Conservation (phyloP, 2,888 invertebrate species). For the Acheta domesticus region DNA sequence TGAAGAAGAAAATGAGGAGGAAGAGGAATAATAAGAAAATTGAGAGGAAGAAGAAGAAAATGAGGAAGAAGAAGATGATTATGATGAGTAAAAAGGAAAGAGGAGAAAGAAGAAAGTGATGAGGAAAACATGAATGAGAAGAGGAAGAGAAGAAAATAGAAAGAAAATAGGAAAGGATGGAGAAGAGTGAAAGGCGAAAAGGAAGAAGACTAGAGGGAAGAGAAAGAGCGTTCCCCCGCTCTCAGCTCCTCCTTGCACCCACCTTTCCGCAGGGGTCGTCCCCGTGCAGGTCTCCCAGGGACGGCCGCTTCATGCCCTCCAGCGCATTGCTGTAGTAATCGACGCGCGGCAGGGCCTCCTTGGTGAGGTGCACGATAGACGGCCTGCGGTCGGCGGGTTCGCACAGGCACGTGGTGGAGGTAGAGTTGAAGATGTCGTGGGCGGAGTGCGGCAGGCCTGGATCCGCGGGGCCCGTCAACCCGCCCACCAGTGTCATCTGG, state of each 20-base stretch:
- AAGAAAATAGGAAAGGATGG: too few relatives aligned
- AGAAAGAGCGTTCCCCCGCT: too few relatives aligned
- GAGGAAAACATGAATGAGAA: too few relatives aligned
- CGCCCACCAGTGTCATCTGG: neutral
- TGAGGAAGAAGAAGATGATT: too few relatives aligned
- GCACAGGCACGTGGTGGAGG: slow-evolving; percentile 25
- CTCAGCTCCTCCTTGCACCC: slow-evolving; percentile 37
- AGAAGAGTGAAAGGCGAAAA: too few relatives aligned
- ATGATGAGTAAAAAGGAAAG: too few relatives aligned
- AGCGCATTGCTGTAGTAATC: slow-evolving; percentile 79
- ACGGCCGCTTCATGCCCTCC: slow-evolving; percentile 73
- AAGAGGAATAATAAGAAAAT: too few relatives aligned
- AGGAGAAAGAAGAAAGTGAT: too few relatives aligned
- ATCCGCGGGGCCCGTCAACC: neutral
- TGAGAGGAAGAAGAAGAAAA: too few relatives aligned
- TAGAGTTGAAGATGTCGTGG: slow-evolving; percentile 24
- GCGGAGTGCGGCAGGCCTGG: neutral
- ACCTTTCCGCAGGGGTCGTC: slow-evolving; percentile 53
- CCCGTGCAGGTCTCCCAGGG: slow-evolving; percentile 78
- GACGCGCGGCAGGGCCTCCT: slow-evolving; percentile 75
- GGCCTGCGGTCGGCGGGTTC: slow-evolving; percentile 47
- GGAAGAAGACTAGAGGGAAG: too few relatives aligned
- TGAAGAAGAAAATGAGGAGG: too few relatives aligned
- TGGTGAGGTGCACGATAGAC: slow-evolving; percentile 64
- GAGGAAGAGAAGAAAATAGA: too few relatives aligned